Evolutionary conservation across 2,797 vertebrate genomes (phyloP), one percentile per base, ranked within the genome.

Genomic region (Melanogrammus aeglefinus): DNA sequence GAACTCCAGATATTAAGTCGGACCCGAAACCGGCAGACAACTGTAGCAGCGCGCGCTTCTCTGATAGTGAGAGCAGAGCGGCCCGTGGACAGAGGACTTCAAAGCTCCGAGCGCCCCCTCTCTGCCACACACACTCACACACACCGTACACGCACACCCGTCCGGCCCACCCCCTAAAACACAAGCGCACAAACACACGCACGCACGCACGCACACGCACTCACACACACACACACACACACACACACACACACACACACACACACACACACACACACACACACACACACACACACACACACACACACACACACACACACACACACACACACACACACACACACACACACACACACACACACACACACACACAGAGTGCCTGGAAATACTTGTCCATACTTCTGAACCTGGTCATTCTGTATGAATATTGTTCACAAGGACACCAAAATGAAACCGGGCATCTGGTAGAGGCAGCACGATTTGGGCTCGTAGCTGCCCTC

Each of bases 381-480:
- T 27, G 63, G 63, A 69, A 69, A 69, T 69, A 69, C 63, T 27
- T 69, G n/a, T 69, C 57, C 57, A 63, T n/a, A 24, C 57, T 63
- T 63, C 57, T 8, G 21, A 63, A 63, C 21, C 57, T 24, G 47
- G 6, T 69, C 24, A 21, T 8, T 63, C 63, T 69, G 63, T 27
- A 10, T 24, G 10, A 69, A 27, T 27, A 69, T 12, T 69, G 2
- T 27, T 69, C n/a, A 12, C 2, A 69, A 69, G n/a, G 10, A 69
- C 27, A 69, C 47, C 12, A 21, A 16, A 51, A 24, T 8, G 24
- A 69, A 27, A 69, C 31, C 80, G 33, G 96, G 96, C 96, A 99
- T 96, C 94, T 99, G 97, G 94, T 99, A 99, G 87, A 99, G 94
- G 91, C 98, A 99, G 78, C 97, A 98, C 80, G 98, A 97, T 88